These are phyloP conservation scores for Melanchra persicariae DNA, from an alignment of 2,888 invertebrate genomes.

Conservation along the genomic window DNA sequence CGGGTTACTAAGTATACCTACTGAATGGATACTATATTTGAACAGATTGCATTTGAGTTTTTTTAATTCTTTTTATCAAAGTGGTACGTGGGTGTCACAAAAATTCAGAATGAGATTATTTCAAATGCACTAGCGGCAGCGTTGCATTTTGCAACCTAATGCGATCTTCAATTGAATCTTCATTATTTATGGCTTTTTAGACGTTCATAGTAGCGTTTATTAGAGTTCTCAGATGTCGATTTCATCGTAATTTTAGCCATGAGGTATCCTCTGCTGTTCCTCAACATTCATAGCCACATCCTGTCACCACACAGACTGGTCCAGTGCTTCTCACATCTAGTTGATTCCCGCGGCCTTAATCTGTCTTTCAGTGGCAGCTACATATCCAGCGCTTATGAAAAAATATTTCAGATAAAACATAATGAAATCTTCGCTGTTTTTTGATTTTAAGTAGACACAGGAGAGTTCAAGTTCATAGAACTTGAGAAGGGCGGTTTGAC, in stretches of 20 bases:
- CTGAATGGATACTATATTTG: background rate
- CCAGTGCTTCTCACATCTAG: background rate
- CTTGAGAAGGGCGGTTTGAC: constrained; percentile 24
- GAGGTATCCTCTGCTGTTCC: background rate
- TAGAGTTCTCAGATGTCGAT: no score
- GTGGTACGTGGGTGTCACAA: background rate
- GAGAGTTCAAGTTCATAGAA: constrained; percentile 31
- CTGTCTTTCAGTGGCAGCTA: background rate
- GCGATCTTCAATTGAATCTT: background rate
- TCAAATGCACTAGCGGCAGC: background rate
- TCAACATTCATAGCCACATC: no score
- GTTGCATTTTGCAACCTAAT: background rate
- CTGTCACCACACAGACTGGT: background rate
- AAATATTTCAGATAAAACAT: background rate
- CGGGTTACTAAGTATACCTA: background rate
- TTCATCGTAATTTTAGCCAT: background rate
- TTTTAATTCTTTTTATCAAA: background rate
- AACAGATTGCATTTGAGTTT: background rate
- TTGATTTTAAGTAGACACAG: constrained; percentile 20
- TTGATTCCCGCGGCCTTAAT: background rate
- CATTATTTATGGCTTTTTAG: background rate
- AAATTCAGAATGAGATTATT: background rate
- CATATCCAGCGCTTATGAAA: background rate
- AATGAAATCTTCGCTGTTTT: constrained; percentile 1
- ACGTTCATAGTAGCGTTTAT: background rate